Percentiles rank a stretch among this genome's conserved stretches.
These are phyloP conservation scores for Rhea americana DNA, from an alignment of 2,113 vertebrate genomes.

Conservation along the genomic window DNA sequence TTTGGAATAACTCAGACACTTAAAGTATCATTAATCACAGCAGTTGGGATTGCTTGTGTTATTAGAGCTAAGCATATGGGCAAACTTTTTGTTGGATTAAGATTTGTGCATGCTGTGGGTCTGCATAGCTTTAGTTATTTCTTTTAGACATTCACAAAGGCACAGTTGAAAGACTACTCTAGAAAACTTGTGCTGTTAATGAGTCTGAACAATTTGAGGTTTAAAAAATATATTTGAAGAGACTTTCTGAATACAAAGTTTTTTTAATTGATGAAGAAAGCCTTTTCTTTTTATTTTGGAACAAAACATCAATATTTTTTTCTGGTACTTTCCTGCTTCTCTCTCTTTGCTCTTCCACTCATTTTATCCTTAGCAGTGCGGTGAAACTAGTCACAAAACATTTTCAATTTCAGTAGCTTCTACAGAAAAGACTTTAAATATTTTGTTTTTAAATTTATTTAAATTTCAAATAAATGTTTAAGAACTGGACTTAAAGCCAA, in stretches of 20 bases:
- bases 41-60: conserved; percentile 39
- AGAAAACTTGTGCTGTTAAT: neutral
- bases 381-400: neutral
- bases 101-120: conserved; percentile 15
- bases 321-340: neutral
- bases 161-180: neutral
- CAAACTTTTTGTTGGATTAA: conserved; percentile 13
- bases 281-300: neutral
- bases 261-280: neutral
- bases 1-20: neutral
- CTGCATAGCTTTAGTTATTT: neutral
- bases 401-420: neutral
- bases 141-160: neutral
- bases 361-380: neutral
- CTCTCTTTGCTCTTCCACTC: neutral
- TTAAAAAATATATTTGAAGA: neutral
- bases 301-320: neutral
- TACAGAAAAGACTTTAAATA: neutral
- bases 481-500: neutral
- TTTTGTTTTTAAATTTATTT: rapidly evolving
- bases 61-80: conserved; percentile 48
- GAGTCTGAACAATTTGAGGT: neutral
- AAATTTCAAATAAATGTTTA: neutral
- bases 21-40: conserved; percentile 33
- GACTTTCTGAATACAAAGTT: neutral